Percentiles rank a stretch among this genome's conserved stretches.
phyloP scores from a whole-genome alignment of 2,113 vertebrate genomes.

The Xyrauchen texanus region DNA sequence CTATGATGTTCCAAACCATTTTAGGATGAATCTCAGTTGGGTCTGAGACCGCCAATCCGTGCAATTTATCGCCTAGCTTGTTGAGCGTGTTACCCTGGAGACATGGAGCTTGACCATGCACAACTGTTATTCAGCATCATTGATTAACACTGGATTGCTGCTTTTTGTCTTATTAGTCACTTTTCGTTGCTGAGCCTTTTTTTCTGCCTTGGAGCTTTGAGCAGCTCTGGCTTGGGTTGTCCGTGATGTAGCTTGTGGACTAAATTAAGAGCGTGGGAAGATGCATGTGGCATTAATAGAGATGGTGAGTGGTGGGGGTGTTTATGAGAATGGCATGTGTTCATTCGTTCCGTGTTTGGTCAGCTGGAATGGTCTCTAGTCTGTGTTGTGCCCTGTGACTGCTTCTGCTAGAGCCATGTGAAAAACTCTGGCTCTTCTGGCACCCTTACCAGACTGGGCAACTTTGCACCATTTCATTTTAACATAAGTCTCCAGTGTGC shows the following conservation, averaged over 20 bases:
- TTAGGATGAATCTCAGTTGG: too few relatives aligned
- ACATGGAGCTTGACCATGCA: too few relatives aligned
- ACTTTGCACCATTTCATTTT: neutral
- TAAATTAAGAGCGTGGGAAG: conserved; percentile 27
- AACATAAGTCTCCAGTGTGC: neutral
- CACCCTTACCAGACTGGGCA: neutral
- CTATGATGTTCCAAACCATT: too few relatives aligned
- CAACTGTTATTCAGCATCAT: neutral
- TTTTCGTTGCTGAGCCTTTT: neutral
- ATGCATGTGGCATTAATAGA: conserved; percentile 59
- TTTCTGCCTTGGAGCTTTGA: neutral
- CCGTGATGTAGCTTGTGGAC: neutral
- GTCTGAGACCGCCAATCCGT: too few relatives aligned
- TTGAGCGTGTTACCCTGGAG: too few relatives aligned
- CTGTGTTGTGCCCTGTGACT: conserved; percentile 43
- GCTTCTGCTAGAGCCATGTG: neutral
- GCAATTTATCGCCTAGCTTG: too few relatives aligned
- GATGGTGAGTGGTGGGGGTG: conserved; percentile 50
- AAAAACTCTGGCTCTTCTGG: neutral
- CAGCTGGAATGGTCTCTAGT: conserved; percentile 62
- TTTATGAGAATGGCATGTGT: conserved; percentile 58
- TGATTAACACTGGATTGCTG: neutral
- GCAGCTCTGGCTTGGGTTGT: neutral
- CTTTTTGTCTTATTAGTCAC: neutral
- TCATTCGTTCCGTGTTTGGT: conserved; percentile 63